A percentile compares a stretch with the other conserved stretches of the same genome.
phyloP scores from a whole-genome alignment of 2,113 vertebrate genomes.

The Proteles cristata region DNA sequence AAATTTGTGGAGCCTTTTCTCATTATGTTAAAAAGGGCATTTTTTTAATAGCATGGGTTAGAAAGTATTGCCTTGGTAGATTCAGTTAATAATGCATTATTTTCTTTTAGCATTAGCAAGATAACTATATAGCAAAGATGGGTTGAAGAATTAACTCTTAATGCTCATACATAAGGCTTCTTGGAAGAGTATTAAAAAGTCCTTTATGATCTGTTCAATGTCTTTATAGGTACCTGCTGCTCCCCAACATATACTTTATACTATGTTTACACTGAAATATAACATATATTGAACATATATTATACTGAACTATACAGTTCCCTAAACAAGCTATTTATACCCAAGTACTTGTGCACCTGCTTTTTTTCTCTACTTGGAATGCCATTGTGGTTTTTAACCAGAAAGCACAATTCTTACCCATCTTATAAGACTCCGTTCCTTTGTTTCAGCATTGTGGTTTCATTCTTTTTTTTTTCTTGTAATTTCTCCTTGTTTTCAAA shows the following conservation, averaged over 20 bases:
- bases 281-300: not conserved
- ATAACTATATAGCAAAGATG: not conserved
- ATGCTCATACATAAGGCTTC: not conserved
- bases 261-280: not conserved
- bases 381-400: not conserved
- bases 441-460: not conserved
- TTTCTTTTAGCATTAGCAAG: not conserved
- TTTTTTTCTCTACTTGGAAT: not conserved
- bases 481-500: slow-evolving; percentile 30
- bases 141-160: not conserved
- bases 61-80: not conserved
- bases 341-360: not conserved
- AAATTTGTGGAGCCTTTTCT: slow-evolving; percentile 18
- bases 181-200: not conserved
- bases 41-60: not conserved
- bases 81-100: not conserved
- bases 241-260: not conserved
- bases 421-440: not conserved
- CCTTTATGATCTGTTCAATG: not conserved
- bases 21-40: not conserved
- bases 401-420: not conserved
- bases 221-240: not conserved
- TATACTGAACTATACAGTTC: not conserved
- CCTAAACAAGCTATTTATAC: not conserved
- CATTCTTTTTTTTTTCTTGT: not conserved